Percentiles rank a stretch among this genome's conserved stretches.
These are phyloP conservation scores for Melanaphis sacchari DNA, from an alignment of 1,140 invertebrate species.

Conservation along the genomic window DNA sequence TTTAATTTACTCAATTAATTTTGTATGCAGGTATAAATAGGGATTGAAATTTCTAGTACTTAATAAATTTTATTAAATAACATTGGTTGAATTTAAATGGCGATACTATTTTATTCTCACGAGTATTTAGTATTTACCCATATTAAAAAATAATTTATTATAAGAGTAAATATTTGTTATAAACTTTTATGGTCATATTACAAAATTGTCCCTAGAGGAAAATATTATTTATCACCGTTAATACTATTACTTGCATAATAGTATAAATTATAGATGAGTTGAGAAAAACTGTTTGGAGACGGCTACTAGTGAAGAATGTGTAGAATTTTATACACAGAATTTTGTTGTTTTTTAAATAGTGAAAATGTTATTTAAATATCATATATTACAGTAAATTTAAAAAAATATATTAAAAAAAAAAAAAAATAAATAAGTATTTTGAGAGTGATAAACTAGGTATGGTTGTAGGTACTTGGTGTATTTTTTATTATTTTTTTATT, in stretches of 20 bases:
- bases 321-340: background rate
- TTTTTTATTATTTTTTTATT: too few relatives aligned
- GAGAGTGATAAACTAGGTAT: background rate
- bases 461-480: too few relatives aligned
- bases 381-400: too few relatives aligned
- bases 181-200: background rate
- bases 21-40: background rate
- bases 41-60: background rate
- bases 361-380: too few relatives aligned
- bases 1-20: background rate
- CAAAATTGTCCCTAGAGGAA: background rate
- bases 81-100: background rate
- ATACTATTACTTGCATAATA: background rate
- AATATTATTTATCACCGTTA: background rate
- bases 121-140: background rate
- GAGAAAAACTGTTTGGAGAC: background rate
- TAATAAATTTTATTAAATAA: background rate
- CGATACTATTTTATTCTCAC: background rate
- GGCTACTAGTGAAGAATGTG: too few relatives aligned
- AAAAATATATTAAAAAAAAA: too few relatives aligned
- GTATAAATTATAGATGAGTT: background rate
- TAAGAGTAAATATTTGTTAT: background rate
- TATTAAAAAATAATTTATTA: slow-evolving; percentile 26
- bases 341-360: background rate
- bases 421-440: too few relatives aligned